Conservation (phyloP, 1,140 invertebrate genomes). For the Cylas formicarius region DNA sequence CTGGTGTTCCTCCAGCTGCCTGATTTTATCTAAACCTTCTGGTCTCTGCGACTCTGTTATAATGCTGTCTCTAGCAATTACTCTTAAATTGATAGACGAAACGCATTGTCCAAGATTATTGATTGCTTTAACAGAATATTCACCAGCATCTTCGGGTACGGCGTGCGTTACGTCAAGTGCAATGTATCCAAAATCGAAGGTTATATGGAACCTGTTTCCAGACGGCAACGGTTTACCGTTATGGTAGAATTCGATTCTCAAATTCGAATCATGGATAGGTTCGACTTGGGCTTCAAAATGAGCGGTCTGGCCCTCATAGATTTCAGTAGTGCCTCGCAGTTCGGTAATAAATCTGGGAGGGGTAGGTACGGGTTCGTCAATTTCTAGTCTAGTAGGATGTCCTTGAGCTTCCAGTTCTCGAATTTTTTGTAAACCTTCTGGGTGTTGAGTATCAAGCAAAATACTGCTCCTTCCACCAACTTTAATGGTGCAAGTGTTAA, state of each 20-base stretch:
- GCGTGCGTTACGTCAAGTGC: slow-evolving; percentile 85
- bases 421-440: slow-evolving; percentile 87
- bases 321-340: slow-evolving; percentile 73
- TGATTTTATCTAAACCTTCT: slow-evolving; percentile 91
- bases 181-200: slow-evolving; percentile 93
- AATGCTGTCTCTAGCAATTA: slow-evolving; percentile 79
- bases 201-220: slow-evolving; percentile 83
- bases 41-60: slow-evolving; percentile 92
- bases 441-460: slow-evolving; percentile 86
- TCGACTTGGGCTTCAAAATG: slow-evolving; percentile 89
- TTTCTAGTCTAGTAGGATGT: slow-evolving; percentile 65
- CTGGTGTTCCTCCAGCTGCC: slow-evolving; percentile 77
- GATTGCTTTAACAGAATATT: slow-evolving; percentile 83
- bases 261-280: slow-evolving; percentile 83
- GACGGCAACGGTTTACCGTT: slow-evolving; percentile 82
- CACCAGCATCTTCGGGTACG: slow-evolving; percentile 88
- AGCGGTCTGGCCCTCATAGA: slow-evolving; percentile 78
- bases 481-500: slow-evolving; percentile 84
- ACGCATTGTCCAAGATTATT: slow-evolving; percentile 82
- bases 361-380: slow-evolving; percentile 69
- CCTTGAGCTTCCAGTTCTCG: slow-evolving; percentile 79
- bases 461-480: slow-evolving; percentile 73
- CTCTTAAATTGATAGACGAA: slow-evolving; percentile 71
- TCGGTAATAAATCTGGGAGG: slow-evolving; percentile 78
- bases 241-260: slow-evolving; percentile 86